These are phyloP conservation scores for Aphelenchoides besseyi DNA, from an alignment of 1,140 invertebrate species.

Conservation along the genomic window DNA sequence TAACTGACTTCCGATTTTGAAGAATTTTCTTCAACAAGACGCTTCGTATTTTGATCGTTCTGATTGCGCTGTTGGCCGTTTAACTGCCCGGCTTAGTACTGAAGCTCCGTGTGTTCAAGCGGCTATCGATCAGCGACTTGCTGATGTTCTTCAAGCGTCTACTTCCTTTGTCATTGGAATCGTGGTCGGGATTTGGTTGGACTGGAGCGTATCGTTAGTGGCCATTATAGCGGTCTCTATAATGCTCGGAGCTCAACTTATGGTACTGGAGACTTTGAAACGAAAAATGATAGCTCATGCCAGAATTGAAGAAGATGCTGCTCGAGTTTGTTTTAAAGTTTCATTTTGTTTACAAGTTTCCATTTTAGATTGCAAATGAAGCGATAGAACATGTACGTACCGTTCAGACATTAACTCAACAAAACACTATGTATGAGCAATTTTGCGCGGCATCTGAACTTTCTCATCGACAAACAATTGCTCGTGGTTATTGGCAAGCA, in stretches of 20 bases:
- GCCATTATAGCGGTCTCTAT: conserved; percentile 34
- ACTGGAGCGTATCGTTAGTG: conserved; percentile 62
- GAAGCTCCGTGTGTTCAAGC: conserved; percentile 67
- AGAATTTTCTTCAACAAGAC: conserved; percentile 65
- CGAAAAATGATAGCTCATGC: conserved; percentile 37
- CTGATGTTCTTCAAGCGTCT: conserved; percentile 61
- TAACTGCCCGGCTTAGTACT: conserved; percentile 65
- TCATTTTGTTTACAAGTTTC: background rate
- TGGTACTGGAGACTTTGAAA: conserved; percentile 42
- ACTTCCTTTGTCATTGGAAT: conserved; percentile 47
- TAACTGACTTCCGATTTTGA: background rate
- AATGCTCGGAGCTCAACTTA: conserved; percentile 40
- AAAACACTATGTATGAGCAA: conserved; percentile 36
- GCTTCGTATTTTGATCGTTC: conserved; percentile 66
- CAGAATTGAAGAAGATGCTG: conserved; percentile 25
- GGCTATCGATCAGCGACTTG: conserved; percentile 64
- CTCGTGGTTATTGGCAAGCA: conserved; percentile 23
- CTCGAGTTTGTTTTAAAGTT: conserved; percentile 11
- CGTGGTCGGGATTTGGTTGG: conserved; percentile 62
- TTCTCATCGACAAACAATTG: conserved; percentile 36
- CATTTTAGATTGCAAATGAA: conserved; percentile 40
- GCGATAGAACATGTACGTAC: conserved; percentile 47
- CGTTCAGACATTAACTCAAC: conserved; percentile 39
- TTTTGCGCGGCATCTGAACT: conserved; percentile 33
- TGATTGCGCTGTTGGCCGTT: conserved; percentile 64